Base-by-base conservation (phyloP, 2,888 invertebrate genomes). In the Diarsia dahlii region DNA sequence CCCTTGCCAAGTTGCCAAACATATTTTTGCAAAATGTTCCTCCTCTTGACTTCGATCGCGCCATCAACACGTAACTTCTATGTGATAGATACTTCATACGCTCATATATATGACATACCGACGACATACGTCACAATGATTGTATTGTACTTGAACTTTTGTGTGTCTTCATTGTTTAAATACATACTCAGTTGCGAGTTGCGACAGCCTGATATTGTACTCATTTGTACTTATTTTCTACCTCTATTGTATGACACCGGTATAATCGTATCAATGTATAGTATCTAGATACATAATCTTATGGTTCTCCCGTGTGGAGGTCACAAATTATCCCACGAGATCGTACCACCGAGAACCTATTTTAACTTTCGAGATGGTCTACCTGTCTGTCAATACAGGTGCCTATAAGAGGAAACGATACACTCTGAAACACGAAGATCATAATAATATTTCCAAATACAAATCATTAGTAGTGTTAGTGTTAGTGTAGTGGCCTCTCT, bases 141-240 rank as follows among this genome's bases (percentile, higher is more conserved):
- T n/a, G 46, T 28, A 50, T 82, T 78, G 67, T 83, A 78, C 80
- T 82, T 80, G 83, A 80, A 83, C 83, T 83, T 62, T 63, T 56
- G 79, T 82, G 34, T 66, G 39, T 58, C 18, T 71, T 56, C 66
- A 71, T 80, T 80, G 71, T 83, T 63, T 58, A 28, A 63, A 64
- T 39, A 71, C 56, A 63, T 23, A 64, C 52, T 58, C 45, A 10
- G 56, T 71, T 80, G 82, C 71, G 56, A 10, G 56, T 71, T 80
- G 82, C 71, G 56, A 78, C 80, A 82, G 10, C 68, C 23, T 63
- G 10, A n/a, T 67, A 13, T 62, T 34, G 34, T 63, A 56, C 50
- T 23, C 45, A 50, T 69, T 60, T 48, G 15, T 80, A 23, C n/a
- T 28, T 23, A 23, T 28, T 28, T 23, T 13, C 18, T 34, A 64